phyloP scores from a whole-genome alignment of 1,140 invertebrate genomes.

The Diorhabda elongata region DNA sequence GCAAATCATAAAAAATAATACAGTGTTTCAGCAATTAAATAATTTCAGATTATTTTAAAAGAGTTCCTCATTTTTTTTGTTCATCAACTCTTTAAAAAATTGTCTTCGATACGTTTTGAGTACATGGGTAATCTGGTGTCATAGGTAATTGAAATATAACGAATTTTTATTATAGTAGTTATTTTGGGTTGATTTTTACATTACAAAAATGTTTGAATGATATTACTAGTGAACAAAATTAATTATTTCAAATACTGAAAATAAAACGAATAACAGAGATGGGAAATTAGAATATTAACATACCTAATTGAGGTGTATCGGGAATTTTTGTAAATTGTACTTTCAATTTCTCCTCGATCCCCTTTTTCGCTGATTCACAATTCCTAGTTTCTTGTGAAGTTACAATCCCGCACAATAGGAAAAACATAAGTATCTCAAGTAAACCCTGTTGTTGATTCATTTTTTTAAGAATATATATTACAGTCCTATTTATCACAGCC shows the following conservation, averaged over 20 bases:
- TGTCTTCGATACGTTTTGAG: no score
- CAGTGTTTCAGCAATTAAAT: no score
- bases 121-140: no score
- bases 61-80: no score
- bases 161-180: no score
- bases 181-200: no score
- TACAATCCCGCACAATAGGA: neutral
- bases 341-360: slow-evolving; percentile 6
- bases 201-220: no score
- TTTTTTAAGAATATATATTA: neutral
- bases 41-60: no score
- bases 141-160: no score
- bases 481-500: slow-evolving; percentile 15
- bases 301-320: slow-evolving; percentile 9
- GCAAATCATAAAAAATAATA: no score
- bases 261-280: neutral
- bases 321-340: slow-evolving; percentile 5
- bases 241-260: neutral
- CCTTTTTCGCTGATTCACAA: slow-evolving; percentile 14
- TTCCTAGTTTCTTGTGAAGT: slow-evolving; percentile 1
- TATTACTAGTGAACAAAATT: neutral
- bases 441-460: slow-evolving; percentile 16
- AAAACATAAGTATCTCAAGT: neutral
- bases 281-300: neutral
- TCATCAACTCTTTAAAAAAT: no score